Conservation (phyloP, 2,797 vertebrate species). For the Sparus aurata region DNA sequence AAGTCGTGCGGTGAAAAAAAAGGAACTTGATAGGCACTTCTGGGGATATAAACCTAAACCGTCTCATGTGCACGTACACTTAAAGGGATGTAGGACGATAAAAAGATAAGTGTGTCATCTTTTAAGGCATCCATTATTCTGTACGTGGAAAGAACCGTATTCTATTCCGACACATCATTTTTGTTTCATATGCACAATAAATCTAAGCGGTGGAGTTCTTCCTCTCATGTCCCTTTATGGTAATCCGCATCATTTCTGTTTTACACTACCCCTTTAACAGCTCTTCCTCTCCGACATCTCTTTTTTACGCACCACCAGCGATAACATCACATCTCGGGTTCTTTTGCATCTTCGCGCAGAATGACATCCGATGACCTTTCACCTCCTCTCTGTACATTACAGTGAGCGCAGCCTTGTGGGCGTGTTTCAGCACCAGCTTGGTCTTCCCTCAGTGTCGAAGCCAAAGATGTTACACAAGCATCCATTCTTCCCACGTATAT, state of each 20-base stretch:
- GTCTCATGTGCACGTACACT: conserved; percentile 8
- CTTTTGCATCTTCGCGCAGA: conserved; percentile 26
- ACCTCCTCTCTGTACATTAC: conserved; percentile 28
- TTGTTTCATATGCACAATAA: conserved; percentile 16
- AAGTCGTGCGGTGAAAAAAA: conserved; percentile 5
- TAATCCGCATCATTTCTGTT: background rate
- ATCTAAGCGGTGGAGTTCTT: conserved; percentile 13
- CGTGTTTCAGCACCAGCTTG: conserved; percentile 43
- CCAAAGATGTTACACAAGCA: conserved; percentile 72
- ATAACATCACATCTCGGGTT: background rate
- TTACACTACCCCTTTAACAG: background rate
- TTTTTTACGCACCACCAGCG: background rate
- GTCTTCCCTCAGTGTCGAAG: conserved; percentile 57
- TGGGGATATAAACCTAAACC: conserved; percentile 12
- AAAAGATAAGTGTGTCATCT: conserved; percentile 12
- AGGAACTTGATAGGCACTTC: conserved; percentile 8
- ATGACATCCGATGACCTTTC: conserved; percentile 50
- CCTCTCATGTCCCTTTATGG: background rate
- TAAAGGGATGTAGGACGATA: conserved; percentile 5
- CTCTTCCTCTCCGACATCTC: background rate
- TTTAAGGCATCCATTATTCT: conserved; percentile 8
- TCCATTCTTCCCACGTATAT: conserved; percentile 59
- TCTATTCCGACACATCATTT: background rate
- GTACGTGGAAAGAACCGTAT: conserved; percentile 1
- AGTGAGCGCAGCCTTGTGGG: conserved; percentile 53